Base-by-base conservation (phyloP, 2,113 vertebrate genomes). In the Channa maculata region DNA sequence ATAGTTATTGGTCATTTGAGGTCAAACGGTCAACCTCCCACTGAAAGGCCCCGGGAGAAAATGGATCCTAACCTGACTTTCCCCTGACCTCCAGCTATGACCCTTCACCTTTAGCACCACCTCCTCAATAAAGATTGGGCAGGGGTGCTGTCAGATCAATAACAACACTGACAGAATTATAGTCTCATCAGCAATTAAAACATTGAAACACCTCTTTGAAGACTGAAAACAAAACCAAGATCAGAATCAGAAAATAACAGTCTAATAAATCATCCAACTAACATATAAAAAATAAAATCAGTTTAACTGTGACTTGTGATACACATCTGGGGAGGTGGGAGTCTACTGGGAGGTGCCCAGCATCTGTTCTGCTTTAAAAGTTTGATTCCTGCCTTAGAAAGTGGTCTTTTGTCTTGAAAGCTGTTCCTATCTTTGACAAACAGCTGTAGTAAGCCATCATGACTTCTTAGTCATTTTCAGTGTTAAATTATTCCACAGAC, bases 11-110 rank as follows among this genome's bases (percentile, higher is more conserved):
- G 24, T 24, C 24, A 24, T 24, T 24, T 24, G 24, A 24, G 75
- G 87, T 86, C 84, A 79, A 58, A 69, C 0, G 48, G 65, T 73
- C 75, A 77, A 52, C 68, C 39, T 39, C 38, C 49, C 34, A 8
- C 43, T 41, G 37, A 37, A 59, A 12, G 66, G 43, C 75, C 73
- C 58, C 52, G 10, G 60, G 51, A 65, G 60, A 54, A 41, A n/a
- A 10, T n/a, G 13, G 41, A 12, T 57, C 38, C 6, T 53, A 64
- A 61, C 61, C 48, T 12, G 41, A 24, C 46, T 13, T 34, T 44
- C 51, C 33, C 14, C 12, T 3, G 34, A 24, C 65, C 44, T 3
- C 8, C 41, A 77, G 65, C 58, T 38, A 14, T 24, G 61, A 79
- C 68, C 75, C 15, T 13, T 65, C 60, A 76, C 71, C 74, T 81